phyloP scores from a whole-genome alignment of 1,140 invertebrate genomes.

The Cheumatopsyche charites region DNA sequence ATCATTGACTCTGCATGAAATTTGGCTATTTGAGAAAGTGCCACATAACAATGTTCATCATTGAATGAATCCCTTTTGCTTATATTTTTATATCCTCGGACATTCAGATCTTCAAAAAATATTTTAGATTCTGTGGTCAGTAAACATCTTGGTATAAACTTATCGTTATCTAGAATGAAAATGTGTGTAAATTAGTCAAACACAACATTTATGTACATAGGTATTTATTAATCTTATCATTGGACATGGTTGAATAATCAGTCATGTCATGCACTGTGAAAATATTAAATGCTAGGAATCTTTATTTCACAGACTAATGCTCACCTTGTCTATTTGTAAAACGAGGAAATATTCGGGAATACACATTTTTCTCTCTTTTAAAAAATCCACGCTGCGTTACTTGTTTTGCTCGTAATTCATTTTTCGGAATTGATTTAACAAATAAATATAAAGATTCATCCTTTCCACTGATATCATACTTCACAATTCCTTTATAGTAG shows the following conservation, averaged over 20 bases:
- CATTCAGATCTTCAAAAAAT: conserved; percentile 41
- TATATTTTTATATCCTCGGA: conserved; percentile 36
- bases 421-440: conserved; percentile 17
- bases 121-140: conserved; percentile 26
- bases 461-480: background rate
- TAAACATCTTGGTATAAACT: conserved; percentile 31
- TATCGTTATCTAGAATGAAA: conserved; percentile 33
- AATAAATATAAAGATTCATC: conserved; percentile 15
- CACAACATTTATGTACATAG: background rate
- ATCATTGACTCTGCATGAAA: conserved; percentile 41
- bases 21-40: conserved; percentile 29
- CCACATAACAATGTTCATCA: conserved; percentile 31
- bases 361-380: conserved; percentile 12
- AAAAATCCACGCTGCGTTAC: background rate
- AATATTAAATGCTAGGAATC: background rate
- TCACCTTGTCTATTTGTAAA: conserved; percentile 3
- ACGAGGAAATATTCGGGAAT: conserved; percentile 10
- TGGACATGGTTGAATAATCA: too few relatives aligned
- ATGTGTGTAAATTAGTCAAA: background rate
- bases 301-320: background rate
- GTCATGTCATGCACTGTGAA: too few relatives aligned
- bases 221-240: too few relatives aligned
- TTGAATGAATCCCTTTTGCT: conserved; percentile 25
- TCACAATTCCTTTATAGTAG: background rate
- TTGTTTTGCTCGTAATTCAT: conserved; percentile 3